Base-by-base conservation (phyloP, 2,888 invertebrate species). In the Lepidocyrtoides sp. region DNA sequence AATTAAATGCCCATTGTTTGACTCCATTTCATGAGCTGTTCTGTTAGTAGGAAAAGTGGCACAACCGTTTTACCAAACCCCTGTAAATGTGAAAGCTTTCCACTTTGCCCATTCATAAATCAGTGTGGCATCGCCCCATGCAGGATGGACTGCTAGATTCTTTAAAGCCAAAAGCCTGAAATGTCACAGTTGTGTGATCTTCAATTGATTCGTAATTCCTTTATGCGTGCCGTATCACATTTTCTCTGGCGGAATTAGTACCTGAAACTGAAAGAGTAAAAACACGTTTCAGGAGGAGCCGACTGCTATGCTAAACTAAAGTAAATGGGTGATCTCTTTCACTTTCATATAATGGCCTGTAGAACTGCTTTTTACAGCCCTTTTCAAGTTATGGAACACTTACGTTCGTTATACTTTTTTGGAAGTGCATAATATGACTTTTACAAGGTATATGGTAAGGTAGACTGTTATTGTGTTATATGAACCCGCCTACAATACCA, bases 151-250 rank as follows among this genome's bases (percentile, higher is more conserved):
- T 36, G 8, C n/a, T 2, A 29, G 17, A 2, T 69, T 36, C 4
- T 69, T 69, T 23, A 44, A 72, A 44, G 4, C 23, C 14, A 63
- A 14, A 36, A 26, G 44, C 83, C 8, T 44, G 51, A 60, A 85
- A 69, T 85, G 84, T 85, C 84, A 85, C 84, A 44, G 54, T 72
- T 57, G 72, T 72, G 72, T 54, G 86, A 86, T 57, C 44, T n/a
- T 44, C 86, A 86, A 86, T 86, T 86, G 86, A 86, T 86, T 75
- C 63, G 86, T 86, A 77, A 44, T 85, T 85, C 54, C 72, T 54
- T 54, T 72, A 54, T n/a, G 48, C 26, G 26, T 5, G 48, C n/a
- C n/a, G 1, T 48, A 51, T 29, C 20, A 60, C 57, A 60, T 82
- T 60, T 63, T 60, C 60, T 63, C 36, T 82, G 5, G 29, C 44